These are phyloP conservation scores for Tetheella fluctuosa DNA, from an alignment of 2,888 invertebrate genomes.

Conservation along the genomic window DNA sequence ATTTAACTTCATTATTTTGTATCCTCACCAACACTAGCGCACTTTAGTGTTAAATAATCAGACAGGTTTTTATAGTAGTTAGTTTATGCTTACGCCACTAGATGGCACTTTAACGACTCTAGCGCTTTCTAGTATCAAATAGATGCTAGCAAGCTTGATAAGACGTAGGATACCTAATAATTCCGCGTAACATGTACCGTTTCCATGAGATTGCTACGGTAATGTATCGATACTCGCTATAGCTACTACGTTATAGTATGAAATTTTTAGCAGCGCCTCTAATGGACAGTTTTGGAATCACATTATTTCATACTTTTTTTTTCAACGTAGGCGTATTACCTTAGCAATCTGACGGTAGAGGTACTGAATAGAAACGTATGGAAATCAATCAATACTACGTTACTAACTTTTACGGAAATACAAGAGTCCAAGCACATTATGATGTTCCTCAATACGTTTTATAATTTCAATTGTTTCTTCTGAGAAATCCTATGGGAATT, in stretches of 20 bases:
- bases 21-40: neutral
- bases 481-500: neutral
- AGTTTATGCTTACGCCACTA: neutral
- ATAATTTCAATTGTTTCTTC: slow-evolving; percentile 31
- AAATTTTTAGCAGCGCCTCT: too few species aligned
- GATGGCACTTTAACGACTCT: neutral
- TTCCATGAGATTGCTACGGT: too few species aligned
- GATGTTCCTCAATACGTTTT: slow-evolving; percentile 46
- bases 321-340: too few species aligned
- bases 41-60: neutral
- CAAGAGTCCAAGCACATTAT: slow-evolving; percentile 50
- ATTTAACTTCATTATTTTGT: neutral
- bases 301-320: too few species aligned
- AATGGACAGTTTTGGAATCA: too few species aligned
- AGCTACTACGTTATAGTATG: too few species aligned
- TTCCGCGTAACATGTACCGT: too few species aligned
- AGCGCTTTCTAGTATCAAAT: neutral
- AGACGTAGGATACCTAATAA: too few species aligned
- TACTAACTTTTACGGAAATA: slow-evolving; percentile 48
- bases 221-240: too few species aligned
- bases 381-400: too few species aligned
- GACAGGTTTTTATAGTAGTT: neutral
- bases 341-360: too few species aligned
- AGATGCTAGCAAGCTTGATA: neutral
- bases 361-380: neutral